A percentile compares a stretch with the other conserved stretches of the same genome.
Evolutionary conservation across 2,797 vertebrate species (phyloP).

Genomic region (Phoeniculus purpureus): DNA sequence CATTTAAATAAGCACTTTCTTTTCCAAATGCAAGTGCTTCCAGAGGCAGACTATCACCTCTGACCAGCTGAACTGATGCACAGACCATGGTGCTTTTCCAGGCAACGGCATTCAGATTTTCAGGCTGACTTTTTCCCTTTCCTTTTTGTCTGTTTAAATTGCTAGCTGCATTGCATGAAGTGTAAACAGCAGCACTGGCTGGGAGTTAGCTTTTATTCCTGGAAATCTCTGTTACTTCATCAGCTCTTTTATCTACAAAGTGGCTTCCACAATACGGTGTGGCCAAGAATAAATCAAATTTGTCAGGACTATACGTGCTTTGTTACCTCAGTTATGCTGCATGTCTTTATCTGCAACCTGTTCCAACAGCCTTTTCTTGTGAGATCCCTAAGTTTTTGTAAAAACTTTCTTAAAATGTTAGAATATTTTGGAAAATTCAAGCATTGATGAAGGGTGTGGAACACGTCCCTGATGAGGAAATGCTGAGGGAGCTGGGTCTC

Average conservation of each 20-base stretch:
- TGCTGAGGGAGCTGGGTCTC: too few relatives aligned
- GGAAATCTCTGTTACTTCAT: conserved; percentile 27
- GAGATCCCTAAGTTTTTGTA: background rate
- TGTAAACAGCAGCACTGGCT: background rate
- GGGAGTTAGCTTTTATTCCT: background rate
- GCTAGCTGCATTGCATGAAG: conserved; percentile 7
- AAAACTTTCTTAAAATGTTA: background rate
- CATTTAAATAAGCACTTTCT: background rate
- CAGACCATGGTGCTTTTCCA: background rate
- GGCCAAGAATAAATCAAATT: background rate
- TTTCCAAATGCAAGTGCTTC: background rate
- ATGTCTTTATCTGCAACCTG: background rate
- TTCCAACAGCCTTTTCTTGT: background rate
- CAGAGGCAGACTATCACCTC: background rate
- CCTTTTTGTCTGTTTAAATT: conserved; percentile 21
- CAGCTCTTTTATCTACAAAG: background rate
- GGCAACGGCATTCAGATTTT: background rate
- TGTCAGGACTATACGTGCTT: background rate
- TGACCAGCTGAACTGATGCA: background rate
- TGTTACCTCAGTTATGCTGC: background rate
- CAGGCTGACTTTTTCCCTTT: background rate
- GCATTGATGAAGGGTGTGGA: background rate
- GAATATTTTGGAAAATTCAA: background rate
- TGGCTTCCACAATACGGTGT: background rate
- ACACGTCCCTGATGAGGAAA: too few relatives aligned